Evolutionary conservation across 1,140 invertebrate species (phyloP), one percentile per base, ranked within the genome.

Genomic region (Harpegnathos saltator): DNA sequence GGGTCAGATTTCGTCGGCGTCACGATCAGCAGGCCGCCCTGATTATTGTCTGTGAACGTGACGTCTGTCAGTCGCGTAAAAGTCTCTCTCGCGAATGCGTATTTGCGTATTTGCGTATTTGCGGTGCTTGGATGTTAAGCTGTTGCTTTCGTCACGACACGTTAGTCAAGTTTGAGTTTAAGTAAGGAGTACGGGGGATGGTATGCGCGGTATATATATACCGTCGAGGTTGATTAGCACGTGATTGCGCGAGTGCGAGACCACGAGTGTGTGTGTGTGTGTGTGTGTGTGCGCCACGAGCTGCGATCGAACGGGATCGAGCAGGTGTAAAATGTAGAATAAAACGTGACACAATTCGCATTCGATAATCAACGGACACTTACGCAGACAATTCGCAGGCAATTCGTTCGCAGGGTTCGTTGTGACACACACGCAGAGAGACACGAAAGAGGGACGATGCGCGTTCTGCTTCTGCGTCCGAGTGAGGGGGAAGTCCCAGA

Each of bases 21-120:
- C 65, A 80, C 78, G 62, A 91, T 88, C 84, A 91, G 83, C 4
- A 91, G 80, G 26, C 91, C 91, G 4, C 88, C 75, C 17, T 82
- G 82, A 59, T 86, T 85, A 72, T 88, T 77, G 80, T 91, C 92
- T 94, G 91, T 90, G 93, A 93, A 93, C 83, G 92, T 92, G 84
- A 92, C 91, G 91, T 92, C 90, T 86, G 91, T 92, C 89, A 92
- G 90, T 90, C 87, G 44, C 19, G 88, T 90, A 44, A 9, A 9
- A 44, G 38, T 44, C 38, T 44, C 3, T 82, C n/a, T n/a, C n/a
- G n/a, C n/a, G n/a, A n/a, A n/a, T n/a, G n/a, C n/a, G n/a, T n/a
- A n/a, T n/a, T n/a, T n/a, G n/a, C n/a, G n/a, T n/a, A n/a, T n/a
- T n/a, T 24, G 26, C 44, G 26, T 50, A 29, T 62, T 82, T 58